A percentile compares a stretch with the other conserved stretches of the same genome.
phyloP scores from a whole-genome alignment of 2,797 vertebrate species.

The Gambelia wislizenii region DNA sequence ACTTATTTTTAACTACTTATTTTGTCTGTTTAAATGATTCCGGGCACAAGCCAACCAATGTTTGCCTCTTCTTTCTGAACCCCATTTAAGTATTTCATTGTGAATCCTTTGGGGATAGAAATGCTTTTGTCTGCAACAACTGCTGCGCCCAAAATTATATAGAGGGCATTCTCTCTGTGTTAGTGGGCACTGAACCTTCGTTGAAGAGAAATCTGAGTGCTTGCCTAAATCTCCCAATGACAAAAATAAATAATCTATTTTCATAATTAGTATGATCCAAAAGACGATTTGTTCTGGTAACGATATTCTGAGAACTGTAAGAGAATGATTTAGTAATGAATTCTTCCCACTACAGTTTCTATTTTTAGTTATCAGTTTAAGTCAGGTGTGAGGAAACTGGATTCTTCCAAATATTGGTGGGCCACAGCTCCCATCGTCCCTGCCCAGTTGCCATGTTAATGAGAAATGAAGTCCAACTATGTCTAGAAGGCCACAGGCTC shows the following conservation, averaged over 20 bases:
- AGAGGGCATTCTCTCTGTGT: not conserved
- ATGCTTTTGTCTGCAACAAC: not conserved
- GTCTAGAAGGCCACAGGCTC: not conserved
- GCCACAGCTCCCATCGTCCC: too few species aligned
- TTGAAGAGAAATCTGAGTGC: not conserved
- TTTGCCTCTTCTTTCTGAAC: not conserved
- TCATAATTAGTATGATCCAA: not conserved
- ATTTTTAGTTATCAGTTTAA: too few species aligned
- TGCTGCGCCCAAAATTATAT: not conserved
- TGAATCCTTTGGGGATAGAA: not conserved
- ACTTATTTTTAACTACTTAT: too few species aligned
- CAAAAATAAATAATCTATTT: not conserved
- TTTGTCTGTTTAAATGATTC: not conserved
- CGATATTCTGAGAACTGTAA: not conserved
- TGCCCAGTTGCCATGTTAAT: too few species aligned
- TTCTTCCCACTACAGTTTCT: too few species aligned
- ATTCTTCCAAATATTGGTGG: too few species aligned
- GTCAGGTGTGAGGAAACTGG: too few species aligned
- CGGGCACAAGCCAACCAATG: not conserved
- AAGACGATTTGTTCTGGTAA: not conserved
- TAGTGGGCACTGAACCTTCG: not conserved
- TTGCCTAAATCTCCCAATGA: not conserved
- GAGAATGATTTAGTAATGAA: too few species aligned
- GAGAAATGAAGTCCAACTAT: not conserved
- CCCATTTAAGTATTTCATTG: not conserved